Evolutionary conservation across 2,113 vertebrate genomes (phyloP), one percentile per base, ranked within the genome.

Genomic region (Amblyopsis rosae): DNA sequence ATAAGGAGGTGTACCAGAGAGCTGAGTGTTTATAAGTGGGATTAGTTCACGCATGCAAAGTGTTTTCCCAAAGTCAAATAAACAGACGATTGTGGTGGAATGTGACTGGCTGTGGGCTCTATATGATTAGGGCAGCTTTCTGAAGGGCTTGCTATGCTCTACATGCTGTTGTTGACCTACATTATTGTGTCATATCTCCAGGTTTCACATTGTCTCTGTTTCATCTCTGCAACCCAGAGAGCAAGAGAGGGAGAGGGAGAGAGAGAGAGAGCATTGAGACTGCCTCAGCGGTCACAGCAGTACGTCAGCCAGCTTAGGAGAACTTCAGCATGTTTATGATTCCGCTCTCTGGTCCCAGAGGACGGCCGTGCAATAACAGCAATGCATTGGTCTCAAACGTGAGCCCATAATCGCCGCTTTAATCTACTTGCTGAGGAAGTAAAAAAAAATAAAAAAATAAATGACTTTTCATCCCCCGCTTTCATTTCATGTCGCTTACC

Each of bases 61-160:
- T 85, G 87, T 87, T 85, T 82, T 72, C 62, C 19, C 70, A 68
- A 73, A 70, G 79, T 81, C 80, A 72, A 73, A 83, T 83, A 88
- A 89, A 86, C 82, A 86, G 66, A 73, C 77, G 81, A 91, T 90
- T 77, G 72, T 73, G 77, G 41, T 82, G 84, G 87, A 91, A 87
- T 90, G 88, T 73, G 75, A 80, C 79, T 71, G 35, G 35, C 35
- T 41, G 35, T 8, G 35, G 26, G 76, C 59, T 48, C 74, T 72
- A 4, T 9, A 62, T 82, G 87, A 90, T 90, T 88, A 91, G 65
- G 75, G 15, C 12, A 9, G 75, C 86, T 78, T 67, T 66, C 59
- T 75, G 59, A 10, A 46, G 26, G 65, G 35, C 65, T 13, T 49
- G 79, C 67, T 49, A 46, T 70, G 79, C 65, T 83, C 60, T 72